Evolutionary conservation across 2,888 invertebrate species (phyloP).

Genomic region (Sussaba pulchella): DNA sequence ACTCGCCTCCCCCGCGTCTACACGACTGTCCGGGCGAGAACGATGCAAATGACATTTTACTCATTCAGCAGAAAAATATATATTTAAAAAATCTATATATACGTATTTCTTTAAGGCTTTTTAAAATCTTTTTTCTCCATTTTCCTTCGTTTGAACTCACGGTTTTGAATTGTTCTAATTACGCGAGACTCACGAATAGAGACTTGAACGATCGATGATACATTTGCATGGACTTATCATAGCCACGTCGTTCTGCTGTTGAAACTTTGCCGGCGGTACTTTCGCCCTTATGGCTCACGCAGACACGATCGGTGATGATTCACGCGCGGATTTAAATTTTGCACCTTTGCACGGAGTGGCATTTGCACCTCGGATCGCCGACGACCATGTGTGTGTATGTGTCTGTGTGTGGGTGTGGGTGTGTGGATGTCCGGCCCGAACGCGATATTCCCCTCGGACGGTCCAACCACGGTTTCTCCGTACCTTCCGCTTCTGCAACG

Average conservation of each 20-base stretch:
- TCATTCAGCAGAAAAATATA: slow-evolving; percentile 9
- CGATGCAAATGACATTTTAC: slow-evolving; percentile 25
- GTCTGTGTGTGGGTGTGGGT: no score
- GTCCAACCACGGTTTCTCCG: slow-evolving; percentile 47
- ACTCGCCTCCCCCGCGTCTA: neutral
- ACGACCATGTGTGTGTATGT: no score
- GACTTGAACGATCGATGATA: slow-evolving; percentile 56
- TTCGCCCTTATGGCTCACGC: neutral
- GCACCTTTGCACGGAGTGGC: slow-evolving; percentile 34
- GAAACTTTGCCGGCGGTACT: slow-evolving; percentile 39
- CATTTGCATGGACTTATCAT: slow-evolving; percentile 64
- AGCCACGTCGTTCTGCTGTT: slow-evolving; percentile 46
- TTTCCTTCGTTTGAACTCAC: neutral
- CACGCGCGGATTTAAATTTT: slow-evolving; percentile 64
- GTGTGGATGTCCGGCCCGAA: slow-evolving; percentile 41
- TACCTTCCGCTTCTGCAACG: slow-evolving; percentile 28
- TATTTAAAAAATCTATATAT: neutral
- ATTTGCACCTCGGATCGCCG: slow-evolving; percentile 53
- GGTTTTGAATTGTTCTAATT: slow-evolving; percentile 51
- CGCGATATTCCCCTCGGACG: slow-evolving; percentile 61
- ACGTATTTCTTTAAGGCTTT: neutral
- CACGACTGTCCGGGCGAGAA: slow-evolving; percentile 5
- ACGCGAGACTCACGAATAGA: slow-evolving; percentile 30
- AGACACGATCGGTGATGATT: slow-evolving; percentile 51
- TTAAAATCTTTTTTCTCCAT: neutral